A percentile compares a stretch with the other conserved stretches of the same genome.
Conservation (phyloP, 1,140 invertebrate genomes). For the Drosophila ogumai region DNA sequence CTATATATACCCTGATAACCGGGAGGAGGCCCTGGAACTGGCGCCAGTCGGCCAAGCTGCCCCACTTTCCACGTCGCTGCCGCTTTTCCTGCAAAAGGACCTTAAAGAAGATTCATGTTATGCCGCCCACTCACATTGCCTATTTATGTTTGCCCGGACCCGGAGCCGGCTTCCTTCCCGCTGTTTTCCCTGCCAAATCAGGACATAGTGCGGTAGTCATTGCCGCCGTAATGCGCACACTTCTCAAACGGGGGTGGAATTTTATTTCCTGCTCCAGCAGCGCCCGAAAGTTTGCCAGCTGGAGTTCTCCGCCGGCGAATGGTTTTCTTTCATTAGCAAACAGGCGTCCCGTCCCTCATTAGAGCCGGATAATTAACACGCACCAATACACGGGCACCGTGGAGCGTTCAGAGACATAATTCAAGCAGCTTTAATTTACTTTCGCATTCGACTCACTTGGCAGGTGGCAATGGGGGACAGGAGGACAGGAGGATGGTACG, state of each 20-base stretch:
- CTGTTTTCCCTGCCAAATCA: constrained; percentile 65
- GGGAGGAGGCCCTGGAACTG: constrained; percentile 32
- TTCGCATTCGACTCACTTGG: constrained; percentile 51
- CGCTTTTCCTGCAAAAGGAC: constrained; percentile 12
- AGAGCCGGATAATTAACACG: constrained; percentile 73
- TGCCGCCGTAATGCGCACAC: constrained; percentile 22
- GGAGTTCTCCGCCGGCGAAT: constrained; percentile 57
- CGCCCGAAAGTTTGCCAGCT: constrained; percentile 49
- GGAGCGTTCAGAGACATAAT: constrained; percentile 29
- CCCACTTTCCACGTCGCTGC: constrained; percentile 8
- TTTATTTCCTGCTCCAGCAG: constrained; percentile 38
- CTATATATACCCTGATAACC: constrained; percentile 9
- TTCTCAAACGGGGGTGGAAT: constrained; percentile 38
- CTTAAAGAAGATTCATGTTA: constrained; percentile 67
- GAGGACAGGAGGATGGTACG: background rate
- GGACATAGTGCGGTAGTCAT: constrained; percentile 75
- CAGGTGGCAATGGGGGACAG: constrained; percentile 43
- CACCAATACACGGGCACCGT: constrained; percentile 20
- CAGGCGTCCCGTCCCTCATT: constrained; percentile 49
- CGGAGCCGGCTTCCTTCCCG: constrained; percentile 17
- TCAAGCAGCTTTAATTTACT: constrained; percentile 59
- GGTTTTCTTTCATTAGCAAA: constrained; percentile 75
- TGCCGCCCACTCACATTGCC: constrained; percentile 50
- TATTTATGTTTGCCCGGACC: constrained; percentile 52
- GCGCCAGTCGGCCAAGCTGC: constrained; percentile 39